Conservation (phyloP, 1,140 invertebrate species). For the Calliphora vicina region DNA sequence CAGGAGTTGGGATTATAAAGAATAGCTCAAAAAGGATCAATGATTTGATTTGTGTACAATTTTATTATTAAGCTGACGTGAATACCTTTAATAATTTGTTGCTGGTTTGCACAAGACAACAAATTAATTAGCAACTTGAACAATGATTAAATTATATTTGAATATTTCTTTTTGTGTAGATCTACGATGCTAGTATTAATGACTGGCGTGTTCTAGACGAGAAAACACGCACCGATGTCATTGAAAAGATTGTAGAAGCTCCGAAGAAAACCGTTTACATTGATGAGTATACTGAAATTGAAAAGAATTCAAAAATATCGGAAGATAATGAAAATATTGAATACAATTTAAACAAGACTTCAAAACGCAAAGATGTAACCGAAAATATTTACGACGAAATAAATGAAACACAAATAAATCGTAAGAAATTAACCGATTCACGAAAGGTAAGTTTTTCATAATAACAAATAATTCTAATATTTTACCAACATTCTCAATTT, state of each 20-base stretch:
- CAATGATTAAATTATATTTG: background rate
- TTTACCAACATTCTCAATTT: background rate
- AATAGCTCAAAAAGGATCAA: no score
- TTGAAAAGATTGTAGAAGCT: slow-evolving; percentile 61
- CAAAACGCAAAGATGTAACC: slow-evolving; percentile 61
- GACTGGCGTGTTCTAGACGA: slow-evolving; percentile 62
- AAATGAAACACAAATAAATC: slow-evolving; percentile 55
- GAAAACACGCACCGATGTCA: slow-evolving; percentile 62
- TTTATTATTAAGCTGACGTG: no score
- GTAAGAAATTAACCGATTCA: slow-evolving; percentile 57
- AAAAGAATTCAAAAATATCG: slow-evolving; percentile 58
- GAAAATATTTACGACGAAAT: slow-evolving; percentile 62
- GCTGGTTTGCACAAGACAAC: no score
- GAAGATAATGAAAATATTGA: slow-evolving; percentile 59
- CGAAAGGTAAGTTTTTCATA: slow-evolving; percentile 46
- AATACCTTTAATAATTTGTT: no score
- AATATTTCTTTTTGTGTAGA: slow-evolving; percentile 49
- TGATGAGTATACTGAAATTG: slow-evolving; percentile 62
- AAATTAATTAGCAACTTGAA: no score
- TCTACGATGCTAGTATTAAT: slow-evolving; percentile 63
- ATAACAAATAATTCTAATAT: slow-evolving; percentile 33
- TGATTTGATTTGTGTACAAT: no score
- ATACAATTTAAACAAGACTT: slow-evolving; percentile 55
- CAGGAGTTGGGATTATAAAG: no score
- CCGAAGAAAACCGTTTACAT: slow-evolving; percentile 61